Conservation (phyloP, 1,140 invertebrate species). For the Hesperophylax magnus region DNA sequence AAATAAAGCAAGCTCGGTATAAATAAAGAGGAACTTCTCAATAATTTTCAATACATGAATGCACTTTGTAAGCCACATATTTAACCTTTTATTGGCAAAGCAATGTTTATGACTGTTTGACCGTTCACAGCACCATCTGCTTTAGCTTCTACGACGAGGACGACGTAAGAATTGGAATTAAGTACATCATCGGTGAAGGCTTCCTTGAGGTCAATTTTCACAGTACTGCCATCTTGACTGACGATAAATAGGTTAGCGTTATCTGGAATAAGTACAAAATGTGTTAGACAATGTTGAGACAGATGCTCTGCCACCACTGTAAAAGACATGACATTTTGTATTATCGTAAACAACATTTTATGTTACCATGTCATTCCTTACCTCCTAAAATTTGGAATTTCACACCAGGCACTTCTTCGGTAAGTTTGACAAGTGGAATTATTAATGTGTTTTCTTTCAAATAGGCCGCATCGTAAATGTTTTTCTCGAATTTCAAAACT, state of each 20-base stretch:
- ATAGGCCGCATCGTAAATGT: not conserved
- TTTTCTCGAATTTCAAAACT: constrained; percentile 10
- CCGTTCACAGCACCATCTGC: not conserved
- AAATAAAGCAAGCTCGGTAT: not conserved
- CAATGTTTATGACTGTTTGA: not conserved
- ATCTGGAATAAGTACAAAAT: not conserved
- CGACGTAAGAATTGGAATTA: not conserved
- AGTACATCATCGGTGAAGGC: not conserved
- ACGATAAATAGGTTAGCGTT: not conserved
- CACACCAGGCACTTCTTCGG: not conserved
- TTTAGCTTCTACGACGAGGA: not conserved
- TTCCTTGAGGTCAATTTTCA: not conserved
- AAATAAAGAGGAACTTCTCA: not conserved
- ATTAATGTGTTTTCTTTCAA: not conserved
- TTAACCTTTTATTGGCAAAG: not conserved
- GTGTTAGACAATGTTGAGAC: not conserved
- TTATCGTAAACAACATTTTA: not conserved
- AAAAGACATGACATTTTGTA: not conserved
- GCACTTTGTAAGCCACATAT: not conserved
- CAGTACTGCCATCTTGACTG: not conserved
- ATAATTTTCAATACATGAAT: not conserved
- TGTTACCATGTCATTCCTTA: not conserved
- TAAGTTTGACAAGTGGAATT: not conserved
- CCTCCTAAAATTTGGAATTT: not conserved
- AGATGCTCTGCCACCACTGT: not conserved